Evolutionary conservation across 2,888 invertebrate species (phyloP).

Genomic region (Aphelenchoides bicaudatus): DNA sequence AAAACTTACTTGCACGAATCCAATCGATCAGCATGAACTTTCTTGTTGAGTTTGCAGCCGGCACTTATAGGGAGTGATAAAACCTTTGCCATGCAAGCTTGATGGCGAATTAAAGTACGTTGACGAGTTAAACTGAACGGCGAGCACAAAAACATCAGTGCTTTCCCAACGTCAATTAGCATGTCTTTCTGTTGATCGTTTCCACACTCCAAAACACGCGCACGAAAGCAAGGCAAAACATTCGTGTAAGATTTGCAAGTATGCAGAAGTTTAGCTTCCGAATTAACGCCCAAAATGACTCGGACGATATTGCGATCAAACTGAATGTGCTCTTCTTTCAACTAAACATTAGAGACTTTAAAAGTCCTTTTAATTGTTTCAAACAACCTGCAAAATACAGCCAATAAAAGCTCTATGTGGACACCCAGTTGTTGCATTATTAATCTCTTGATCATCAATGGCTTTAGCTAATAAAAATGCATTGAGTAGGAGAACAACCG

Average conservation of each 20-base stretch:
- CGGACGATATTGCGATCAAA: constrained; percentile 56
- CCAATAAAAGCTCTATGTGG: constrained; percentile 52
- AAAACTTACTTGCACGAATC: constrained; percentile 18
- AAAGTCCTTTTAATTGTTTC: constrained; percentile 51
- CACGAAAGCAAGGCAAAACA: constrained; percentile 57
- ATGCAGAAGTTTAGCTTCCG: constrained; percentile 52
- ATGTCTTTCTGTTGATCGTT: constrained; percentile 50
- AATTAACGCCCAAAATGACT: constrained; percentile 50
- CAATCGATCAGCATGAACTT: constrained; percentile 27
- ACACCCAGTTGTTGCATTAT: constrained; percentile 33
- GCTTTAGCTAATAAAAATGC: too few relatives aligned
- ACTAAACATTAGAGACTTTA: constrained; percentile 48
- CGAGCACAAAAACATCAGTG: constrained; percentile 57
- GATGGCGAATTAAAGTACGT: constrained; percentile 44
- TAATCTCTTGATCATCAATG: too few relatives aligned
- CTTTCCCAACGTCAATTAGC: constrained; percentile 53
- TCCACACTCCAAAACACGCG: constrained; percentile 53
- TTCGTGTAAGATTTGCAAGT: constrained; percentile 57
- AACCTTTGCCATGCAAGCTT: constrained; percentile 45
- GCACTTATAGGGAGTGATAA: constrained; percentile 27
- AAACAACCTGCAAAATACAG: constrained; percentile 53
- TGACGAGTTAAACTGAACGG: constrained; percentile 51
- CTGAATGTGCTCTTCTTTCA: constrained; percentile 52
- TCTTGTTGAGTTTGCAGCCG: constrained; percentile 25
- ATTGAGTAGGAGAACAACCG: too few relatives aligned